Conservation (phyloP, 2,797 vertebrate species). For the Menidia menidia region DNA sequence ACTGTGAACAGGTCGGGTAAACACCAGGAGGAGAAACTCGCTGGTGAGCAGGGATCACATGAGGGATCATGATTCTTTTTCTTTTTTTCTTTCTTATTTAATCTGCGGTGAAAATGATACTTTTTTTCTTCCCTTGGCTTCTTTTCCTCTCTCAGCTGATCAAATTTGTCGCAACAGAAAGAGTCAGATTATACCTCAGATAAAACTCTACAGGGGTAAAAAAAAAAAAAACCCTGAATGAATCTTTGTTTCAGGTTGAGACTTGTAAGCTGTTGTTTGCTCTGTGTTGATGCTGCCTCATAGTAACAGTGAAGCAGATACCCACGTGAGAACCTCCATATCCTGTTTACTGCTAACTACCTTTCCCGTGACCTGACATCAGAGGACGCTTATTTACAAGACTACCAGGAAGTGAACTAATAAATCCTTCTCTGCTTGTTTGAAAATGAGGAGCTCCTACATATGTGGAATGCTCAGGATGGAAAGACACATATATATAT, state of each 20-base stretch:
- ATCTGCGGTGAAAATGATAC: background rate
- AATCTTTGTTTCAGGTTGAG: background rate
- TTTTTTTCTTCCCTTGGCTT: background rate
- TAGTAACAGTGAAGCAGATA: slow-evolving; percentile 11
- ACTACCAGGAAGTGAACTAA: background rate
- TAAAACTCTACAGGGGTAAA: background rate
- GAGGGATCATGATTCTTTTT: background rate
- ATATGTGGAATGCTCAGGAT: background rate
- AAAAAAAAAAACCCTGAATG: slow-evolving; percentile 2
- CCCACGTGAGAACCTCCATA: slow-evolving; percentile 29
- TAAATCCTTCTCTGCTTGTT: background rate
- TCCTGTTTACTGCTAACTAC: slow-evolving; percentile 14
- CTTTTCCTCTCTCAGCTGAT: background rate
- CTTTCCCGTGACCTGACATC: slow-evolving; percentile 16
- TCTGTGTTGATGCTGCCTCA: slow-evolving; percentile 1
- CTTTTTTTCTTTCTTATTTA: background rate
- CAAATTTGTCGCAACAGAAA: background rate
- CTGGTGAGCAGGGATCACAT: slow-evolving; percentile 75
- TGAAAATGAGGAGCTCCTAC: no score
- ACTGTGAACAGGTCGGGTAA: slow-evolving; percentile 91
- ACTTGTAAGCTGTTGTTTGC: slow-evolving; percentile 5
- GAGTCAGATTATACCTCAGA: slow-evolving; percentile 1
- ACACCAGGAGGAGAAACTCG: slow-evolving; percentile 88
- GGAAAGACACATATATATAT: no score
- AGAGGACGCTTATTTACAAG: background rate